Base-by-base conservation (phyloP, 2,113 vertebrate genomes). In the Pleuronectes platessa region DNA sequence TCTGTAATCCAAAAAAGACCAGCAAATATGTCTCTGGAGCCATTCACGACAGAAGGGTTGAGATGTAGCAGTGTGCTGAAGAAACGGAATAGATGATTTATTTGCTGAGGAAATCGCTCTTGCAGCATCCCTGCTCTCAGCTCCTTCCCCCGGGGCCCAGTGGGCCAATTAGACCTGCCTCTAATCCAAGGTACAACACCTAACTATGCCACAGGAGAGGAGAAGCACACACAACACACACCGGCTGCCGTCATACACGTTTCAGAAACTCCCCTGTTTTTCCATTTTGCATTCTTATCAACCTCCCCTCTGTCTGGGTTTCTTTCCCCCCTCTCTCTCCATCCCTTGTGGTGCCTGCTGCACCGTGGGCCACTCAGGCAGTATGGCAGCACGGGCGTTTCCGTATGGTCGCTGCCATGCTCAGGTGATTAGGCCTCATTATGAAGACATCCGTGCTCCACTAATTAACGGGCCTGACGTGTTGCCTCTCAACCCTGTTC, bases 391-490 rank as follows among this genome's bases (percentile, higher is more conserved):
- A 51, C 20, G 82, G 88, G 78, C 87, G 81, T 24, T 0, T 2
- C 94, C 93, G 93, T 94, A 89, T 90, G 92, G 90, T 89, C 69
- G 79, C 83, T 81, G 91, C 90, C 89, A 85, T 86, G 90, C 93
- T 93, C 88, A 91, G 92, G 94, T 95, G 95, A 96, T 97, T 96
- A 96, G 93, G 91, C 83, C 93, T 95, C 92, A 94, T 98, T 94
- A 96, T 94, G 92, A 84, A 64, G 88, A 87, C 92, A 88, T 93
- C 94, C 93, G 94, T 94, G 93, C 83, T 88, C 81, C 92, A 88
- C 94, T 97, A 97, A 98, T 97, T 96, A 97, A 94, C 89, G 73
- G 92, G 90, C 88, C 92, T 94, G 93, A 95, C 95, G 92, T 89
- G 90, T 78, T 93, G 88, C 92, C 88, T 84, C 90, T 92, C 91